Conservation (phyloP, 2,888 invertebrate genomes). For the Aphodius granarius region DNA sequence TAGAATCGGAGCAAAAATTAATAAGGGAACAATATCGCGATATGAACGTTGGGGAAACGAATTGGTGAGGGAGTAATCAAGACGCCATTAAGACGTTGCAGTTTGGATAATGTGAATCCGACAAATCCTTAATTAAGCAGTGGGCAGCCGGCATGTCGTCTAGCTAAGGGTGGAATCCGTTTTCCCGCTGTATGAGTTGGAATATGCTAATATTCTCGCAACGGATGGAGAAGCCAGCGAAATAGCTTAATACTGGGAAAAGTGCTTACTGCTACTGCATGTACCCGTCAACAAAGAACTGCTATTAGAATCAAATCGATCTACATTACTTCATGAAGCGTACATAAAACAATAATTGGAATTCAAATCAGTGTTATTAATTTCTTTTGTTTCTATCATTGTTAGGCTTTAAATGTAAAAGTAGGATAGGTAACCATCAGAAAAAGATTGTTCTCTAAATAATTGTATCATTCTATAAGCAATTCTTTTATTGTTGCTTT, state of each 20-base stretch:
- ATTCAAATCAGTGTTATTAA: too few relatives aligned
- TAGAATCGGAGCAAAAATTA: background rate
- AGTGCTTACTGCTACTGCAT: background rate
- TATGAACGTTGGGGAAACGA: background rate
- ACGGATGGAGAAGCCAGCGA: background rate
- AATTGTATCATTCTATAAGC: too few relatives aligned
- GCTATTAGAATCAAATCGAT: too few relatives aligned
- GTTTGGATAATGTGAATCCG: slow-evolving; percentile 44
- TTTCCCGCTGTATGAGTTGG: background rate
- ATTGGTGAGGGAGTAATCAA: slow-evolving; percentile 33
- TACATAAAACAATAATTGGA: too few relatives aligned
- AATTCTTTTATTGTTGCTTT: too few relatives aligned
- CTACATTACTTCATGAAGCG: too few relatives aligned
- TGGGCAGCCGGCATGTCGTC: slow-evolving; percentile 38
- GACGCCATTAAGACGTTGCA: slow-evolving; percentile 44
- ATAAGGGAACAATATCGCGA: background rate
- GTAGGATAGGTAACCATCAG: too few relatives aligned
- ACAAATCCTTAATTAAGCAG: slow-evolving; percentile 49
- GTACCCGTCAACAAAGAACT: background rate
- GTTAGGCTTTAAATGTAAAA: too few relatives aligned
- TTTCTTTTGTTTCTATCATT: too few relatives aligned
- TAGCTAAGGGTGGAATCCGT: background rate
- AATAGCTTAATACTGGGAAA: background rate
- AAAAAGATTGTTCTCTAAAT: too few relatives aligned
- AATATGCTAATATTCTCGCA: background rate